Evolutionary conservation across 2,888 invertebrate genomes (phyloP), one percentile per base, ranked within the genome.

Genomic region (Hirtodrosophila confusa): DNA sequence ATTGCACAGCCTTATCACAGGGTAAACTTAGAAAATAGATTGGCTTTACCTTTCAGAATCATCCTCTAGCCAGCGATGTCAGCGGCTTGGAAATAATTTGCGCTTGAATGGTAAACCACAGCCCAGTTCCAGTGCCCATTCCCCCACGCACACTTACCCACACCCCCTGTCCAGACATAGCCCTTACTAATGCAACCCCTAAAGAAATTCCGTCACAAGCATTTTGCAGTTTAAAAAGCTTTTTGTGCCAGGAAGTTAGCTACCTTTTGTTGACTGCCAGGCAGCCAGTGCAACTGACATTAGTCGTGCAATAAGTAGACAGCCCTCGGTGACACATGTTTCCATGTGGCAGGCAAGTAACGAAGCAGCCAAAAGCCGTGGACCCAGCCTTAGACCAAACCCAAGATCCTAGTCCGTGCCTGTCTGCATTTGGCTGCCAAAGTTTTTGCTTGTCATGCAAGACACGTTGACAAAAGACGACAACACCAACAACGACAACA

Each of bases 221-320:
- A 76, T 60, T 60, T 77, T 64, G 68, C 82, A 66, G 69, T 66
- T 80, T 68, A 69, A 84, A 86, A 80, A 56, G 77, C 56, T 69
- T 79, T 79, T 78, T 83, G 61, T 71, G 79, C 65, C 75, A 70
- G 68, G 71, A 86, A 86, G 78, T 76, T 86, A 60, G 69, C 82
- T 73, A 84, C 87, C 88, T 87, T 80, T 87, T 87, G 86, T 80
- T 70, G 74, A 53, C 64, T 65, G 70, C 43, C 41, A 12, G 44
- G 33, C 33, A 47, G 45, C 50, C 43, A 64, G 62, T 85, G 80
- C 88, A 82, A 82, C 83, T 82, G 82, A 78, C 82, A 82, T 82
- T 82, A 87, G 82, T 82, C 86, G 86, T 87, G 88, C 86, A 82
- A 82, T 82, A 82, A 82, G 82, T 83, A 87, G 82, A 87, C 88